phyloP scores from a whole-genome alignment of 1,140 invertebrate genomes.

The Drepana arcuata region DNA sequence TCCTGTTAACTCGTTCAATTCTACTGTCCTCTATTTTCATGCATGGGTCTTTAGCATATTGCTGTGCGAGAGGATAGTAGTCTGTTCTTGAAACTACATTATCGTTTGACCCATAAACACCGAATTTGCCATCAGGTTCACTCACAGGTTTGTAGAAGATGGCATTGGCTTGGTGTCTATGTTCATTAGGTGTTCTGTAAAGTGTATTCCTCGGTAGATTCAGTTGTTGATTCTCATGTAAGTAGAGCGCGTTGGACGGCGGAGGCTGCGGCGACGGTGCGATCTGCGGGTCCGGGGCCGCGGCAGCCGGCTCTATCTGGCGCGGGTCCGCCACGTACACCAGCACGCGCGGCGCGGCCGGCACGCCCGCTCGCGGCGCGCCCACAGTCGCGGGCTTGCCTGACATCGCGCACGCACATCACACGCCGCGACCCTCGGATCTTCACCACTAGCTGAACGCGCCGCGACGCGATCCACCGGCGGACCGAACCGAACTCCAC shows the following conservation, averaged over 20 bases:
- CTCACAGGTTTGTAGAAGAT: constrained; percentile 43
- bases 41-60: constrained; percentile 40
- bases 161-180: constrained; percentile 20
- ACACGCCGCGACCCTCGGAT: constrained; percentile 47
- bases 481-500: constrained; percentile 27
- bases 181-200: constrained; percentile 33
- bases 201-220: constrained; percentile 27
- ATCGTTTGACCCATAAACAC: constrained; percentile 24
- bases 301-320: constrained; percentile 57
- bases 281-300: constrained; percentile 36
- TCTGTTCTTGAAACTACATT: constrained; percentile 29
- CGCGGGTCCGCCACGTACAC: constrained; percentile 63
- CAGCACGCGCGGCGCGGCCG: constrained; percentile 58
- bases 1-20: constrained; percentile 14
- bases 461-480: constrained; percentile 34
- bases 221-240: constrained; percentile 33
- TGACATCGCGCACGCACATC: constrained; percentile 61
- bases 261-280: constrained; percentile 25
- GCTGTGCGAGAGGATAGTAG: constrained; percentile 29
- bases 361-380: constrained; percentile 59
- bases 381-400: constrained; percentile 63
- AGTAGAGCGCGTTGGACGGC: constrained; percentile 24
- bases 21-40: constrained; percentile 28
- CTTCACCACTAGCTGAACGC: constrained; percentile 50
- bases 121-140: constrained; percentile 35